Evolutionary conservation across 2,888 invertebrate genomes (phyloP).

Genomic region (Phaonia tiefii): DNA sequence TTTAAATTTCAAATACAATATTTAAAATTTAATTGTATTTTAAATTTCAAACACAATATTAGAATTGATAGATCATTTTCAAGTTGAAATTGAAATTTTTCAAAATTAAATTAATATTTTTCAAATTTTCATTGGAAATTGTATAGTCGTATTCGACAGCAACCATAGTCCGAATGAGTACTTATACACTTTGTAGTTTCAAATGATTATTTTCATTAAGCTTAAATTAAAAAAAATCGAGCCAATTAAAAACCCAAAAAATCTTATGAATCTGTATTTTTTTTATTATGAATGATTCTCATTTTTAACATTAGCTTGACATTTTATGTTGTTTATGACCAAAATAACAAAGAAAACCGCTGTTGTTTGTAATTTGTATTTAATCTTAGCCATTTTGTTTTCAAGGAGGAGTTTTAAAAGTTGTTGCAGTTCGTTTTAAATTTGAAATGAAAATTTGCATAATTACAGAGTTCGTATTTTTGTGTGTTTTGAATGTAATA

Average conservation of each 20-base stretch:
- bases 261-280: background rate
- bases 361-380: constrained; percentile 52
- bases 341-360: constrained; percentile 69
- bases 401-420: constrained; percentile 35
- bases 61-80: too few relatives aligned
- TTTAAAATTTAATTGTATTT: too few relatives aligned
- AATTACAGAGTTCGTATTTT: constrained; percentile 56
- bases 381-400: constrained; percentile 50
- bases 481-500: constrained; percentile 40
- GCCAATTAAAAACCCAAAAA: constrained; percentile 52
- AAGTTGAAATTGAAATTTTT: too few relatives aligned
- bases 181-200: constrained; percentile 9
- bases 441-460: constrained; percentile 57
- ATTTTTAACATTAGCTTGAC: constrained; percentile 57
- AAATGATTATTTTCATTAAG: constrained; percentile 21
- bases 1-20: too few relatives aligned
- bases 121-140: too few relatives aligned
- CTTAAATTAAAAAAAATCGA: constrained; percentile 12
- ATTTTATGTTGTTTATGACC: constrained; percentile 60
- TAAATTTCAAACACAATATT: too few relatives aligned
- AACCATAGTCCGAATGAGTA: too few relatives aligned
- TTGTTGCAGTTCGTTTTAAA: constrained; percentile 41
- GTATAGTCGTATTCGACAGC: too few relatives aligned
- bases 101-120: too few relatives aligned
- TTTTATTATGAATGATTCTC: constrained; percentile 45